Conservation (phyloP, 2,888 invertebrate genomes). For the Rhagonycha fulva region DNA sequence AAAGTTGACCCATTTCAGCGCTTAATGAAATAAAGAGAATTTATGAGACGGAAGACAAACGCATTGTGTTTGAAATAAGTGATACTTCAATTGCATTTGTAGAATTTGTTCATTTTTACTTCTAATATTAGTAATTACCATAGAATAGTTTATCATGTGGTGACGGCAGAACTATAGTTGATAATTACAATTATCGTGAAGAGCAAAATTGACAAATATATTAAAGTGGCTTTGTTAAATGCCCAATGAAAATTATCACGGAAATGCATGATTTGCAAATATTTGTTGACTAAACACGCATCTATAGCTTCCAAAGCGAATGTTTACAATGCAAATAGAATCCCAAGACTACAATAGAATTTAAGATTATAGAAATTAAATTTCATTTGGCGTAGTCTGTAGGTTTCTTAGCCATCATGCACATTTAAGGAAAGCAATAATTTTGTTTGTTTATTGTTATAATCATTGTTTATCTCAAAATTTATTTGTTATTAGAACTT, state of each 20-base stretch:
- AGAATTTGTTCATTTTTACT: background rate
- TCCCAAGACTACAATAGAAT: background rate
- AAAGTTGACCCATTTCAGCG: background rate
- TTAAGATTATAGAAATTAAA: background rate
- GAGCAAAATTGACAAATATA: background rate
- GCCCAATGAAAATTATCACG: background rate
- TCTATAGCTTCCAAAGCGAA: background rate
- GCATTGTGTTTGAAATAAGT: background rate
- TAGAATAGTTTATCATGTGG: background rate
- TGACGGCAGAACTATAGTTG: background rate
- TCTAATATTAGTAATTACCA: background rate
- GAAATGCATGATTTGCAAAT: background rate
- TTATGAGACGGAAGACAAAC: background rate
- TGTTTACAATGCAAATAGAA: background rate
- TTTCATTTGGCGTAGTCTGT: background rate
- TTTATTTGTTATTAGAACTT: too few relatives aligned
- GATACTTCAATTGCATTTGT: background rate
- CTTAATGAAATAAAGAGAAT: background rate
- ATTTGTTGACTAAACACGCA: background rate
- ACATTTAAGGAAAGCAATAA: too few relatives aligned
- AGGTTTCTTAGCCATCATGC: background rate
- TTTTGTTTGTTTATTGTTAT: too few relatives aligned
- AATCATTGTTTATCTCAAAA: too few relatives aligned
- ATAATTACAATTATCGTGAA: background rate
- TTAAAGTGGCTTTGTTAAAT: background rate